Base-by-base conservation (phyloP, 2,113 vertebrate species). In the Nanorana parkeri region DNA sequence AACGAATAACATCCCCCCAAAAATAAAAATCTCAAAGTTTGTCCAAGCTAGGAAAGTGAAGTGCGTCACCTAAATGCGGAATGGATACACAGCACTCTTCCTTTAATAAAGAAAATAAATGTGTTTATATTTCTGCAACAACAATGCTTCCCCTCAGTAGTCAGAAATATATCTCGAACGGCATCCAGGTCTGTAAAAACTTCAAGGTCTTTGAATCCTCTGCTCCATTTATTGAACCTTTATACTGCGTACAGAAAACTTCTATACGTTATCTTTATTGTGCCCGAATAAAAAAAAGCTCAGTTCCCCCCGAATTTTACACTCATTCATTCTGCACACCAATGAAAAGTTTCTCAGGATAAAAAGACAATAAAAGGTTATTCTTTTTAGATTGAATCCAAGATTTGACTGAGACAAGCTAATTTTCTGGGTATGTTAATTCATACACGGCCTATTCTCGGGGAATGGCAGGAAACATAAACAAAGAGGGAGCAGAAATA, bases 321-420 rank as follows among this genome's bases (percentile, higher is more conserved):
- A n/a, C 20, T 60, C 58, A n/a, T 11, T 60, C 58, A n/a, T 15
- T 63, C 24, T 23, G 21, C 11, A 26, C 21, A 63, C 60, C 55
- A 10, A 21, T 16, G 20, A 5, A 75, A 60, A 60, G 24, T 75
- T 75, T 75, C 54, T n/a, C 16, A 29, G 26, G 26, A 61, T 52
- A 52, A 71, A 71, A 71, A 54, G 47, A 47, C n/a, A 75, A 47
- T 36, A 32, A 21, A 36, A n/a, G 29, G 56, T 65, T 77, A 65
- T 77, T 65, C 32, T 21, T 16, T 52, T 24, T 77, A 17, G 75
- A 77, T 65, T 52, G 60, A 77, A 52, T 20, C 20, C 20, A 23
- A 47, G 21, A 20, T 17, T 26, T 36, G 41, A 47, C 52, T 21
- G 56, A 61, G 32, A 76, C 56, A 63, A 47, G 32, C 26, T 60